A percentile compares a stretch with the other conserved stretches of the same genome.
Evolutionary conservation across 1,140 invertebrate genomes (phyloP).

Genomic region (Trachymyrmex septentrionalis): DNA sequence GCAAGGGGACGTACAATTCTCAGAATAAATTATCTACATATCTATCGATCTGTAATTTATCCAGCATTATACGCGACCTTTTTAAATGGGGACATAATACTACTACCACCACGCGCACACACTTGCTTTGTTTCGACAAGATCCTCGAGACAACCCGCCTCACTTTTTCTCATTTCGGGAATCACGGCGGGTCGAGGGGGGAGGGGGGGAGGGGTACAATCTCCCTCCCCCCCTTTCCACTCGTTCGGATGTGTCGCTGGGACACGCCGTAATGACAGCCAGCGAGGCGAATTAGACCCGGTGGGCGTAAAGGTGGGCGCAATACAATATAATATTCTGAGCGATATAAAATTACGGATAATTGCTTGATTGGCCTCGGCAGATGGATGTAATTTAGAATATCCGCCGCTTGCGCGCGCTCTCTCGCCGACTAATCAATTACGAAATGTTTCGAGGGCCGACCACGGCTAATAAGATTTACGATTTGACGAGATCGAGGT

Average conservation of each 20-base stretch:
- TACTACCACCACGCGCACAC: neutral
- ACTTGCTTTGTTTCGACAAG: slow-evolving; percentile 9
- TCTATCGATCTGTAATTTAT: slow-evolving; percentile 46
- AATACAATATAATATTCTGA: slow-evolving; percentile 72
- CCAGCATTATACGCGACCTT: slow-evolving; percentile 17
- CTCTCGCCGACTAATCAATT: slow-evolving; percentile 78
- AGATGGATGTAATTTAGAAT: slow-evolving; percentile 81
- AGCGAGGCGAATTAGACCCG: slow-evolving; percentile 38
- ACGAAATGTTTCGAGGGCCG: slow-evolving; percentile 70
- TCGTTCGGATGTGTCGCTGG: slow-evolving; percentile 38
- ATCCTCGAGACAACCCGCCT: neutral
- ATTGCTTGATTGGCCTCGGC: slow-evolving; percentile 80
- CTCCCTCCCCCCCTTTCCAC: too few relatives aligned
- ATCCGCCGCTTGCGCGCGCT: slow-evolving; percentile 73
- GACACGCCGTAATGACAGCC: slow-evolving; percentile 36
- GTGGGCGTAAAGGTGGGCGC: slow-evolving; percentile 60
- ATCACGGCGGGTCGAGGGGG: neutral
- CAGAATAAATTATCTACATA: slow-evolving; percentile 29
- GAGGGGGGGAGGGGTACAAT: slow-evolving; percentile 22
- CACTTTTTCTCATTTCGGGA: neutral
- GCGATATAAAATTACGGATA: slow-evolving; percentile 81
- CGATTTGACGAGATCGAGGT: slow-evolving; percentile 51
- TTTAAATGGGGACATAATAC: slow-evolving; percentile 37
- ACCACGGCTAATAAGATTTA: slow-evolving; percentile 66
- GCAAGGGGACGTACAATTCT: neutral